Conservation (phyloP, 1,140 invertebrate genomes). For the Drosophila tani region DNA sequence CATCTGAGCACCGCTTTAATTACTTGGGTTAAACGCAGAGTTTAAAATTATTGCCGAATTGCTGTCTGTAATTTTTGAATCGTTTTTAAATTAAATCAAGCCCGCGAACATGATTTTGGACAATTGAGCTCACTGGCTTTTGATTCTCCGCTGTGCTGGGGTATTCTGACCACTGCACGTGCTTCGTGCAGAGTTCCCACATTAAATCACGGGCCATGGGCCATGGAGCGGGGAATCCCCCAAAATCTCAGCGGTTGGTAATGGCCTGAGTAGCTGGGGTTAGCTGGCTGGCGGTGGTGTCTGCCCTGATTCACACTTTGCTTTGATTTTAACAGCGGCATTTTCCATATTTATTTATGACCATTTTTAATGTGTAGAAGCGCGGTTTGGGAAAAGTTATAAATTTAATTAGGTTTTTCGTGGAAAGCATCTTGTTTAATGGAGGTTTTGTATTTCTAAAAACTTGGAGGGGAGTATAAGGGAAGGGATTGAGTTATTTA, state of each 20-base stretch:
- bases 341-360: conserved; percentile 35
- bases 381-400: background rate
- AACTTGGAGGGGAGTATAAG: background rate
- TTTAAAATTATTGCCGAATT: conserved; percentile 76
- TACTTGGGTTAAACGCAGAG: conserved; percentile 78
- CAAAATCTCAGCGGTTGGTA: conserved; percentile 43
- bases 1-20: conserved; percentile 67
- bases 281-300: conserved; percentile 14
- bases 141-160: background rate
- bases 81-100: conserved; percentile 82
- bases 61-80: conserved; percentile 74
- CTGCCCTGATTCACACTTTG: conserved; percentile 43
- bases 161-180: conserved; percentile 62
- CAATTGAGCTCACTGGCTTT: conserved; percentile 32
- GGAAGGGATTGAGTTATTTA: background rate
- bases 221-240: conserved; percentile 21
- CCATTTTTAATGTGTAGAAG: conserved; percentile 12
- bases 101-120: conserved; percentile 41
- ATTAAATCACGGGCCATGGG: conserved; percentile 65
- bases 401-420: background rate
- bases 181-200: conserved; percentile 69
- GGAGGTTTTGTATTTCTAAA: background rate
- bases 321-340: conserved; percentile 8
- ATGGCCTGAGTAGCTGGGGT: conserved; percentile 6
- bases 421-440: background rate